phyloP scores from a whole-genome alignment of 2,888 invertebrate species.

The Odontocerum albicorne region DNA sequence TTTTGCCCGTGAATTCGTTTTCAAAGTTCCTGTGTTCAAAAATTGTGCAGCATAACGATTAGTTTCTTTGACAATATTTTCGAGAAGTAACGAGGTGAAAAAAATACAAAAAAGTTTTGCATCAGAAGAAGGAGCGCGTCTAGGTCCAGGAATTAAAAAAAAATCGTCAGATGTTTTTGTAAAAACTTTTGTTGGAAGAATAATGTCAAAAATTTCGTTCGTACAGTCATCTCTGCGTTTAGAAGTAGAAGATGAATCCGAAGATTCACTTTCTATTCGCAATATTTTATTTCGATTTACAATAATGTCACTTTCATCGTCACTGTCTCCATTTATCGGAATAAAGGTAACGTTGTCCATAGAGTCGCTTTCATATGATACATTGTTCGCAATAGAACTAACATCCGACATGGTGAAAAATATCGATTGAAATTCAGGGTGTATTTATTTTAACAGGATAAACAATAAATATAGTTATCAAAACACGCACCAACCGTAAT shows the following conservation, averaged over 20 bases:
- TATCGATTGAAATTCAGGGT: conserved; percentile 3
- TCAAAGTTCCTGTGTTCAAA: conserved; percentile 15
- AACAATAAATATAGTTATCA: too few relatives aligned
- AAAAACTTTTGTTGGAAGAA: too few relatives aligned
- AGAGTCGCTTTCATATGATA: conserved; percentile 2
- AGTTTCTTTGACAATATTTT: neutral
- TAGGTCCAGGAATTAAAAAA: neutral
- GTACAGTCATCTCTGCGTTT: neutral
- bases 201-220: neutral
- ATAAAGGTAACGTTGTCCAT: too few relatives aligned
- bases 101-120: neutral
- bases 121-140: neutral
- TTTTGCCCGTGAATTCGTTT: conserved; percentile 2
- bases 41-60: neutral
- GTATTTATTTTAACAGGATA: conserved; percentile 11
- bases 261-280: conserved; percentile 12
- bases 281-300: conserved; percentile 4
- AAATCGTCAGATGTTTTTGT: too few relatives aligned
- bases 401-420: conserved; percentile 8
- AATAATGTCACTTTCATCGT: conserved; percentile 11
- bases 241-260: neutral
- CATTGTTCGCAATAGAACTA: conserved; percentile 11
- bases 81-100: neutral
- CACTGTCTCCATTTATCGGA: conserved; percentile 8
- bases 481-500: too few relatives aligned